These are phyloP conservation scores for Nyctereutes procyonoides DNA, from an alignment of 2,113 vertebrate species.

Conservation along the genomic window DNA sequence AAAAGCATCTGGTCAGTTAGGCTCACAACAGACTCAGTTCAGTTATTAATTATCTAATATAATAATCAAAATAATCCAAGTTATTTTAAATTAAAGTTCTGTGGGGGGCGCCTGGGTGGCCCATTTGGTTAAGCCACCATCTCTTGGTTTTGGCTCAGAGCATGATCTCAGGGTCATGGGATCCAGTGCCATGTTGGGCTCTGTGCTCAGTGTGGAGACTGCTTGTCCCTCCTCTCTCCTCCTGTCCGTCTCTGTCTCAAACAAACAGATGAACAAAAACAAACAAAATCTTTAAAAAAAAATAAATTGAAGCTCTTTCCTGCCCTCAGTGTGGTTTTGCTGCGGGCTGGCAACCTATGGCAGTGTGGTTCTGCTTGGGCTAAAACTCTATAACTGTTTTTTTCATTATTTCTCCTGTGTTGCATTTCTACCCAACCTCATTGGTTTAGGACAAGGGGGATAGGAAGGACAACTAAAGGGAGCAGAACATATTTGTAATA, in stretches of 20 bases:
- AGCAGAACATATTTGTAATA: background rate
- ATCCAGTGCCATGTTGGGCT: background rate
- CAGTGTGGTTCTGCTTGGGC: background rate
- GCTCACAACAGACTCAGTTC: background rate
- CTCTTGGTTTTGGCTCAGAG: background rate
- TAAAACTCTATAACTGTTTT: background rate
- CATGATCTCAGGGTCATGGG: background rate
- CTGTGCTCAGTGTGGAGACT: background rate
- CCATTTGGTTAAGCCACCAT: background rate
- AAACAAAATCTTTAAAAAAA: background rate
- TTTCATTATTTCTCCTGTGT: background rate
- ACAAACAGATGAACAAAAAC: background rate
- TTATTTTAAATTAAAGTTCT: background rate
- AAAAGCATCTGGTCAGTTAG: background rate
- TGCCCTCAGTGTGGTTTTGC: background rate
- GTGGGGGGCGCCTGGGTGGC: too few species aligned
- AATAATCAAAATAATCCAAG: background rate
- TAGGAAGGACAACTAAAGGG: background rate
- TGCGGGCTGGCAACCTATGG: background rate
- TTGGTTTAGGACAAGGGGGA: background rate
- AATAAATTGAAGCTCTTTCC: background rate
- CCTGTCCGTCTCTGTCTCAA: background rate
- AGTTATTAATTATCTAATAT: background rate
- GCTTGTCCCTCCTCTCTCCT: background rate
- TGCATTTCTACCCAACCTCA: background rate